Evolutionary conservation across 2,113 vertebrate species (phyloP), one percentile per base, ranked within the genome.

Genomic region (Murina feae): DNA sequence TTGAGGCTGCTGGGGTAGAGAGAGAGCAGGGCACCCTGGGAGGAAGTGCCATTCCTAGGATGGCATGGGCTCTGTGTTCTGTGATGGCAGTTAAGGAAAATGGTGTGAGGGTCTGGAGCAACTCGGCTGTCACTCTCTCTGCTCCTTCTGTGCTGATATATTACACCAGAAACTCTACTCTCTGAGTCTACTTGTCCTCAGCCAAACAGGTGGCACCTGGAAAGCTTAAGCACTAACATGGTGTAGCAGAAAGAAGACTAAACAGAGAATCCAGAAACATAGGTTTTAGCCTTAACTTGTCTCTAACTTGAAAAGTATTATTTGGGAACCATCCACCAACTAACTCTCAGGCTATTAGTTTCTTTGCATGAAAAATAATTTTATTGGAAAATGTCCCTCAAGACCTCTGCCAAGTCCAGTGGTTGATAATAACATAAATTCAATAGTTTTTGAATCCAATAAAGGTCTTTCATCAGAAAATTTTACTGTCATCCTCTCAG

Each of bases 1-100:
- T 76, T 28, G 5, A 92, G 79, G 78, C 66, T 90, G 84, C 44
- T 39, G 66, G 94, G 81, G 35, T 69, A 93, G 95, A 91, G 93
- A 90, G 47, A 35, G 44, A 94, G 84, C 1, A 0, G 17, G 63
- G 51, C 39, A 86, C 47, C 74, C 32, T 35, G 42, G 14, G 4
- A 55, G 25, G 74, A 79, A 92, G 39, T 0, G 60, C 12, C 93
- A 23, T 1, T 32, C 74, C n/a, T 35, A 37, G 17, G 3, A 51
- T 28, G 74, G 83, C 90, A 35, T 0, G 13, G 10, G 74, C 23
- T 60, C 47, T 74, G 28, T 2, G 4, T 42, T 90, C 79, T 49
- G 58, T 65, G 75, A 35, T 32, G 39, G 65, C 18, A 53, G 93
- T 74, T 28, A 82, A 60, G 39, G 88, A 49, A n/a, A 81, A 44